Conservation (phyloP, 2,797 vertebrate genomes). For the Uromys caudimaculatus region DNA sequence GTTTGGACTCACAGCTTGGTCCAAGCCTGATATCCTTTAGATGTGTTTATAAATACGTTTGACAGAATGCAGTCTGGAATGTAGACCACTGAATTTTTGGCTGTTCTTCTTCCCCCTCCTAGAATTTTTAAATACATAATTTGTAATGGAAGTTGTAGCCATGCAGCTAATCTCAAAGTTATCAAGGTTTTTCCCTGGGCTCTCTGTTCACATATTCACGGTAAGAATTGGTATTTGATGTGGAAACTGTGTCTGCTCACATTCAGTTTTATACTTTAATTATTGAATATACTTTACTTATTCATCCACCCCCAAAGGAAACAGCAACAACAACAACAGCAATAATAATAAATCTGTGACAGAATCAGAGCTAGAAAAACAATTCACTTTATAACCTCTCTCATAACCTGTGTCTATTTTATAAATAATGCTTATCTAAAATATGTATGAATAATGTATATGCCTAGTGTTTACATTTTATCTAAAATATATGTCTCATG, state of each 20-base stretch:
- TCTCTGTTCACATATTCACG: not conserved
- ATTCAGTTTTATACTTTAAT: not conserved
- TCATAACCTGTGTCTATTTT: not conserved
- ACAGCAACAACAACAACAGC: not conserved
- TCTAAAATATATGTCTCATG: not conserved
- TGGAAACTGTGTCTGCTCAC: not conserved
- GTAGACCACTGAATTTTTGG: not conserved
- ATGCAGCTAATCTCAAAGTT: not conserved
- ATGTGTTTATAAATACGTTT: not conserved
- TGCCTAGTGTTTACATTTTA: not conserved
- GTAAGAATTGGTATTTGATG: not conserved
- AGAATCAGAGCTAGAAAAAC: not conserved
- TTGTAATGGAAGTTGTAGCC: not conserved
- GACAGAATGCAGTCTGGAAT: not conserved
- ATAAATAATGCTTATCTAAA: not conserved
- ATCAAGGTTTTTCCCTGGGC: not conserved
- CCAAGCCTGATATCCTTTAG: not conserved
- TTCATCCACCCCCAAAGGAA: not conserved
- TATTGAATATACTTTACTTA: not conserved
- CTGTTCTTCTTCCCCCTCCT: fast-evolving
- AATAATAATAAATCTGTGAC: not conserved
- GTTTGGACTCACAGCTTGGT: not conserved
- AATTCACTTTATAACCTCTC: too few species aligned
- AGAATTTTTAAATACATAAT: not conserved
- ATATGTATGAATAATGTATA: not conserved